phyloP scores from a whole-genome alignment of 2,113 vertebrate genomes.

The Oncorhynchus kisutch region DNA sequence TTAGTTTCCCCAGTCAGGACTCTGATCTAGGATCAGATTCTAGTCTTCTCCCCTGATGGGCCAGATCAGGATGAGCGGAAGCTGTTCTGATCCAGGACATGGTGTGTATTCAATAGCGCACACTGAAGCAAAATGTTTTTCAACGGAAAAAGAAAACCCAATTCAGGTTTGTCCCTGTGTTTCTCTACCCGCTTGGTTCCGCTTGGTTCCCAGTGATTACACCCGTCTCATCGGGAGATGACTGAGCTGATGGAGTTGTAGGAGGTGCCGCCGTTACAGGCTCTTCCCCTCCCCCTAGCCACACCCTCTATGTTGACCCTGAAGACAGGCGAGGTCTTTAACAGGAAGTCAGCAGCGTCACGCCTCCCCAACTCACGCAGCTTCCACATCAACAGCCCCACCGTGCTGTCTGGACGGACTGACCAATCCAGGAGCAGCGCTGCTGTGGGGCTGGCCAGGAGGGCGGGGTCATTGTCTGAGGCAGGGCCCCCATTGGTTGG shows the following conservation, averaged over 20 bases:
- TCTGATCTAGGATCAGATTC: too few relatives aligned
- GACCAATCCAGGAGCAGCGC: slow-evolving; percentile 91
- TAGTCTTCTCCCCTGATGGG: too few relatives aligned
- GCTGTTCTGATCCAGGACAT: too few relatives aligned
- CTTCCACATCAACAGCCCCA: slow-evolving; percentile 88
- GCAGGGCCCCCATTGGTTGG: slow-evolving; percentile 51
- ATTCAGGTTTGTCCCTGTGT: too few relatives aligned
- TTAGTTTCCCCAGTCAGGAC: too few relatives aligned
- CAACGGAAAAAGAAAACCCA: too few relatives aligned
- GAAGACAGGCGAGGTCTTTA: slow-evolving; percentile 89
- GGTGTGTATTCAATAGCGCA: too few relatives aligned
- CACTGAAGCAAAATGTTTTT: too few relatives aligned
- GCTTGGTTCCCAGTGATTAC: too few relatives aligned
- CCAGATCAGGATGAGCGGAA: too few relatives aligned
- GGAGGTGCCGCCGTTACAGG: slow-evolving; percentile 92
- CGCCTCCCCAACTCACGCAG: slow-evolving; percentile 93
- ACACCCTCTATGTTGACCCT: slow-evolving; percentile 84
- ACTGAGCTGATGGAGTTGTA: slow-evolving; percentile 93
- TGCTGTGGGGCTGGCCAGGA: slow-evolving; percentile 84
- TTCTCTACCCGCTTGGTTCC: too few relatives aligned
- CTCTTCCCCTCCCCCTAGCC: slow-evolving; percentile 56
- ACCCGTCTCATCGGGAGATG: slow-evolving; percentile 24
- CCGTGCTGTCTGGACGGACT: slow-evolving; percentile 80
- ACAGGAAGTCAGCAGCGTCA: slow-evolving; percentile 92
- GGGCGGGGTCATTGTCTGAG: slow-evolving; percentile 21